Percentiles rank a stretch among this genome's conserved stretches.
These are phyloP conservation scores for Sigmodon hispidus DNA, from an alignment of 2,113 vertebrate genomes.

Conservation along the genomic window DNA sequence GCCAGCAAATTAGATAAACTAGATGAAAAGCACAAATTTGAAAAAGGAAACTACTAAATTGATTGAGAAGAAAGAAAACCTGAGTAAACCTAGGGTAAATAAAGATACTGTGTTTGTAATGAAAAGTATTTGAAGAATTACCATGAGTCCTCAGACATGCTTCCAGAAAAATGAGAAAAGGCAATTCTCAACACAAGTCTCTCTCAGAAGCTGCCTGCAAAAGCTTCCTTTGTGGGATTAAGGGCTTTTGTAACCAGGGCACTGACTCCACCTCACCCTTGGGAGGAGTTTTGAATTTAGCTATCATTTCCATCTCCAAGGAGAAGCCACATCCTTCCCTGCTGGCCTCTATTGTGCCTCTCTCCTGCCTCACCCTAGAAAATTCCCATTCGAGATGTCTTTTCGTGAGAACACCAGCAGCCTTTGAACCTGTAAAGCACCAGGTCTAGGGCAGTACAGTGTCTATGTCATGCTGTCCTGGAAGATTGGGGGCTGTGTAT, in stretches of 20 bases:
- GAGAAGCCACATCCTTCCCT: background rate
- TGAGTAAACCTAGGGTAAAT: background rate
- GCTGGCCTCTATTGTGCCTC: background rate
- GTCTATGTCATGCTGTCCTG: background rate
- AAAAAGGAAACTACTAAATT: background rate
- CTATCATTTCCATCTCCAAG: background rate
- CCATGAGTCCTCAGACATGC: background rate
- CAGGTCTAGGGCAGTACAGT: rapidly evolving
- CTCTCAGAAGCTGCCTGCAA: background rate
- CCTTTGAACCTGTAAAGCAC: background rate
- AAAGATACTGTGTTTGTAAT: background rate
- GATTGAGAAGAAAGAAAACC: background rate
- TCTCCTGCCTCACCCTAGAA: background rate
- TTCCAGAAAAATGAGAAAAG: background rate
- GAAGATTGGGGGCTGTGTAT: background rate
- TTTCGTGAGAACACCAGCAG: too few relatives aligned
- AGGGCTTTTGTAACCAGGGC: background rate
- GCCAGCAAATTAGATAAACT: background rate
- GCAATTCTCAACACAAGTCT: background rate
- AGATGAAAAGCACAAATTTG: background rate
- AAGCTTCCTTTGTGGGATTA: too few relatives aligned
- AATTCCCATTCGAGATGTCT: too few relatives aligned
- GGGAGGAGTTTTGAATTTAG: background rate
- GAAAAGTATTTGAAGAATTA: background rate
- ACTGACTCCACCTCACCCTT: background rate